Evolutionary conservation across 2,888 invertebrate species (phyloP), one percentile per base, ranked within the genome.

Genomic region (Anoncus sp.): DNA sequence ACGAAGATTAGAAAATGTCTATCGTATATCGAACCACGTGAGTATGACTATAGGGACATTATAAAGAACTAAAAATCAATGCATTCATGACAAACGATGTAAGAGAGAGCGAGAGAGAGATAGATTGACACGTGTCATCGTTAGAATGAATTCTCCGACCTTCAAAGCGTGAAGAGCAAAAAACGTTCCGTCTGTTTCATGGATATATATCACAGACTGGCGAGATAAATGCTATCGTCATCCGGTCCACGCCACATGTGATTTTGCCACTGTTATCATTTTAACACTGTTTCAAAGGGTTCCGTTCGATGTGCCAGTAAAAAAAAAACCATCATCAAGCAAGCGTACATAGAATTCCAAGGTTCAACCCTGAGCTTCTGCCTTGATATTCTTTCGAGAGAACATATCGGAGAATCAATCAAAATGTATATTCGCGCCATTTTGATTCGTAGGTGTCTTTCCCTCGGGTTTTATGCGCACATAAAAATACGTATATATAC

Each of bases 341-440:
- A 24, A 27, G 20, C 18, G 12, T 6, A n/a, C n/a, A n/a, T n/a
- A n/a, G n/a, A n/a, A n/a, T n/a, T n/a, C n/a, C n/a, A n/a, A n/a
- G n/a, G n/a, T n/a, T n/a, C n/a, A n/a, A n/a, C n/a, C n/a, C n/a
- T n/a, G n/a, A n/a, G n/a, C n/a, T n/a, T n/a, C n/a, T n/a, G n/a
- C n/a, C n/a, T n/a, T n/a, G n/a, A n/a, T n/a, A n/a, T n/a, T n/a
- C n/a, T n/a, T n/a, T n/a, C n/a, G n/a, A n/a, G n/a, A n/a, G n/a
- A n/a, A n/a, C n/a, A n/a, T 4, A 18, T 18, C 20, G 47, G 20
- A 49, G 18, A 60, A 60, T 55, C 65, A 82, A 87, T 77, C 77
- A 47, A 40, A 80, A 80, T 79, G 83, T 81, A 70, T 73, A 83
- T 86, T 87, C 89, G 90, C 89, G 90, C 90, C 90, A 89, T 90